Base-by-base conservation (phyloP, 2,888 invertebrate species). In the Drosophila mayaguana region DNA sequence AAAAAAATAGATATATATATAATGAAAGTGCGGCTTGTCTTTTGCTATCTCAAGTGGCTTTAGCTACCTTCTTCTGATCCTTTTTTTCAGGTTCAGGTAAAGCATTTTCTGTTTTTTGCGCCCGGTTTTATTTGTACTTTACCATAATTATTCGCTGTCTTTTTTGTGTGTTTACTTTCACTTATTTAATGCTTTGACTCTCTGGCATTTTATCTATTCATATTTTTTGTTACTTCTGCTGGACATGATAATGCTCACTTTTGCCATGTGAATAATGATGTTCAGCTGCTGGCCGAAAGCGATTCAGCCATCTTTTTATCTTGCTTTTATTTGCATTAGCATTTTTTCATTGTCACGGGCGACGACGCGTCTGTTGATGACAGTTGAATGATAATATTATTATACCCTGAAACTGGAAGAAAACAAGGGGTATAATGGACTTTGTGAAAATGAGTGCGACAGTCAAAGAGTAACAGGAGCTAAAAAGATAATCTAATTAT, bases 181-280 rank as follows among this genome's bases (percentile, higher is more conserved):
- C 59, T 63, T 48, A 40, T 20, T 48, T 32, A 46, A 20, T 25
- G 40, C 46, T 34, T 11, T 22, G 51, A 32, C 40, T 40, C n/a
- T 9, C 12, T 9, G 32, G 18, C 11, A 48, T 36, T 48, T 51
- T 54, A 57, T 55, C 38, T 59, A 20, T 53, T 38, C 51, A 32
- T 57, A 63, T 69, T 63, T 64, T 51, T 61, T 43, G 25, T 6
- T 18, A 40, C 57, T 34, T 36, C 54, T 55, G 62, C 45, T 53
- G 61, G 72, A 78, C 73, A 74, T 67, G 80, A 75, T 87, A 87
- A 85, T 87, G 76, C 84, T 57, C 68, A 70, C 73, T 72, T 82
- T 68, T 77, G 64, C 63, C 69, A 72, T 72, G 88, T 87, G 79
- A 85, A 83, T 84, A 85, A 85, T 85, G 85, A 80, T 81, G 81